Evolutionary conservation across 2,888 invertebrate species (phyloP).

Genomic region (Acanthosoma haemorrhoidale): DNA sequence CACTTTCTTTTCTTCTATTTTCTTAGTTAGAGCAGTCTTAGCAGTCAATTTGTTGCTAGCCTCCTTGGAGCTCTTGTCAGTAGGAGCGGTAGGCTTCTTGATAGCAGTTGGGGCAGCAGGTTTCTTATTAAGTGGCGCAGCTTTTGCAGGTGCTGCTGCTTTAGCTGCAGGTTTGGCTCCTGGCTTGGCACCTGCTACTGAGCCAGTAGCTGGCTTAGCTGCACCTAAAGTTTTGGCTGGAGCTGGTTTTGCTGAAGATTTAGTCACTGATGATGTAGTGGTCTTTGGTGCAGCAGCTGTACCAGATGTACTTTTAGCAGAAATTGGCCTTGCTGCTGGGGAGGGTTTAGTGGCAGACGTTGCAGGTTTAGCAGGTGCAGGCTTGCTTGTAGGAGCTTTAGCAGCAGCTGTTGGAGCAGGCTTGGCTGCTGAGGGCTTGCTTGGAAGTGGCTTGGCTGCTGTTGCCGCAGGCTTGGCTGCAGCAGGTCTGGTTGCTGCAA

Average conservation of each 20-base stretch:
- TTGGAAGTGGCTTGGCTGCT: background rate
- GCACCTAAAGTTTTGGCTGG: conserved; percentile 38
- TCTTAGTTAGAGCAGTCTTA: conserved; percentile 32
- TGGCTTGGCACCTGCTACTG: conserved; percentile 38
- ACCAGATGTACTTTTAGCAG: conserved; percentile 17
- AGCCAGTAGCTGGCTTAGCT: conserved; percentile 41
- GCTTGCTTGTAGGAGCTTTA: background rate
- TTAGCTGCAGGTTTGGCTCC: conserved; percentile 40
- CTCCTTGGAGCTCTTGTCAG: conserved; percentile 62
- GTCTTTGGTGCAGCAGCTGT: conserved; percentile 21
- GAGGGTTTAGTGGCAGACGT: conserved; percentile 19
- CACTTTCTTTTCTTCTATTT: conserved; percentile 30
- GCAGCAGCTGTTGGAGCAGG: background rate
- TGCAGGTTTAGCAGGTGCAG: conserved; percentile 24
- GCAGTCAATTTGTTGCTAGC: conserved; percentile 58
- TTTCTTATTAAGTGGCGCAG: conserved; percentile 38
- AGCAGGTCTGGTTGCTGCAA: conserved; percentile 45
- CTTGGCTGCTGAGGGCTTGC: conserved; percentile 29
- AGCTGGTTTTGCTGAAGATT: background rate
- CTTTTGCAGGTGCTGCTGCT: conserved; percentile 41
- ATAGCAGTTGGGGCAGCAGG: conserved; percentile 43
- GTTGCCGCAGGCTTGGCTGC: conserved; percentile 43
- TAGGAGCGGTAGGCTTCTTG: conserved; percentile 44
- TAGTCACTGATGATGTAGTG: conserved; percentile 24
- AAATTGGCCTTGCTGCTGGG: background rate